Evolutionary conservation across 1,140 invertebrate species (phyloP), one percentile per base, ranked within the genome.

Genomic region (Antheraea pernyi): DNA sequence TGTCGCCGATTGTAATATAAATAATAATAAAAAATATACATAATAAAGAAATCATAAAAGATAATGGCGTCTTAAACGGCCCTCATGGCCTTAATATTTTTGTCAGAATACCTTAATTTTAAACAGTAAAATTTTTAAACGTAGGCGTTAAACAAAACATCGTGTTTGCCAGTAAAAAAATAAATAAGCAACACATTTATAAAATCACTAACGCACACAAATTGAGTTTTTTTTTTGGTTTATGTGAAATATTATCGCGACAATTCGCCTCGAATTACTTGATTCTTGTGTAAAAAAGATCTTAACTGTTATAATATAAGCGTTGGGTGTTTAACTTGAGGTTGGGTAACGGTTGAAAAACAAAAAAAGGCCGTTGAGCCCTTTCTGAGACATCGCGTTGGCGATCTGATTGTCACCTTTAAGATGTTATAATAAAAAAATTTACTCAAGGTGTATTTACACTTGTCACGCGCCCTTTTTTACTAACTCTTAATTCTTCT

Each of bases 141-240:
- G 16, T 53, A 53, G 46, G 46, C 16, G 46, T 11, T 13, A 53
- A 53, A 53, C 46, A 53, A 53, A 53, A 13, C 39, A 7, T 53
- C 1, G 46, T 53, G 7, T 16, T 11, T 42, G 39, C 39, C 8
- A 53, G 16, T 16, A 53, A 53, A 53, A 53, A 53, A 53, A 19
- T 18, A 60, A 19, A 65, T 19, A 36, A 48, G 18, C 16, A 53
- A 53, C 46, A 53, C 11, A n/a, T 66, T 66, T 58, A 66, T 36
- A 66, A 59, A 68, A 18, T 68, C 16, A 61, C 66, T 68, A 73
- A 70, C 64, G 48, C 62, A 73, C 48, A 70, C 68, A 69, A 73
- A 73, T 73, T 70, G 70, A 73, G 72, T 64, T 67, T 64, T 69
- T 73, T 69, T 70, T 68, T 18, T n/a, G n/a, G 37, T 10, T 42